Evolutionary conservation across 1,140 invertebrate species (phyloP).

Genomic region (Drosophila nigromelanica): DNA sequence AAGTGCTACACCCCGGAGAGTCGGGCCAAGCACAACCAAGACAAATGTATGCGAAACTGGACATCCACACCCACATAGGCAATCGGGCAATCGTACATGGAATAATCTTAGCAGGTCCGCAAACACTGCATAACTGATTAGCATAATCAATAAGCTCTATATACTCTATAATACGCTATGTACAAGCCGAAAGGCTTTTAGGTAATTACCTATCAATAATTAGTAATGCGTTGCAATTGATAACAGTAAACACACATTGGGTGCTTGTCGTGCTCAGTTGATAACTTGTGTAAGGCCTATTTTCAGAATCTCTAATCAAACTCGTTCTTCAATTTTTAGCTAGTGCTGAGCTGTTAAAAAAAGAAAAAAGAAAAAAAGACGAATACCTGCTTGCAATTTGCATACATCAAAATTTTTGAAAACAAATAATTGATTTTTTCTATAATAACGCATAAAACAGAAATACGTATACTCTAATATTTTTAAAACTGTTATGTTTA

Average conservation of each 20-base stretch:
- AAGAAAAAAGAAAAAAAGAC: no score
- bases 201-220: constrained; percentile 19
- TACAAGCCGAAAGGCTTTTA: background rate
- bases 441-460: no score
- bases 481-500: no score
- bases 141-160: background rate
- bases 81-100: constrained; percentile 7
- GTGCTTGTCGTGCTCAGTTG: no score
- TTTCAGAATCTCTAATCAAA: no score
- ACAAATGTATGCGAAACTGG: constrained; percentile 25
- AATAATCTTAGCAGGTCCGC: constrained; percentile 7
- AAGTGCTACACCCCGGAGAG: constrained; percentile 51
- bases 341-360: no score
- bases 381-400: no score
- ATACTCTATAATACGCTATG: background rate
- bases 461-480: no score
- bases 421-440: no score
- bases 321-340: no score
- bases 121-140: constrained; percentile 5
- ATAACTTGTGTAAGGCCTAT: background rate
- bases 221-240: background rate
- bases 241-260: background rate
- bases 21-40: background rate
- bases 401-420: no score
- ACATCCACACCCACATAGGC: constrained; percentile 23